Base-by-base conservation (phyloP, 2,113 vertebrate genomes). In the Mesitornis unicolor region DNA sequence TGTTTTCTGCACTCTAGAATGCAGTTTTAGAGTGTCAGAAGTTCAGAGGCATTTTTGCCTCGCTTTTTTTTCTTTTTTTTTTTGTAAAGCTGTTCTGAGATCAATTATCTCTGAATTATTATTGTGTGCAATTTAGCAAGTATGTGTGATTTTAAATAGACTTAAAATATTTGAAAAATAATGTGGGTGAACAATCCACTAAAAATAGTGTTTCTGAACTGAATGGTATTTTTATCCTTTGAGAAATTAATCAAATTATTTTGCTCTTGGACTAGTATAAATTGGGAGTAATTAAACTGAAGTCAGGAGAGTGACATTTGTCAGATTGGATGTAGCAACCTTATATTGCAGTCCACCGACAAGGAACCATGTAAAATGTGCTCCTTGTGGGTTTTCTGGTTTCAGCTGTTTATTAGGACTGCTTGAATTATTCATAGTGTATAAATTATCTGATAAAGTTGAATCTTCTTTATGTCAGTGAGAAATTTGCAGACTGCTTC, bases 401-500 rank as follows among this genome's bases (percentile, higher is more conserved):
- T 83, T 93, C 50, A 84, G 19, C 38, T 87, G 19, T 90, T 95
- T 90, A 77, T 92, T 86, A 81, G 50, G 40, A 47, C 40, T 64
- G 24, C 80, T 90, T 93, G 53, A 95, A 93, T 97, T 84, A 90
- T 88, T 89, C 36, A 75, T 60, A 22, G 14, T 31, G 19, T 84
- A 61, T 92, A 95, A 84, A 54, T 89, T 26, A 35, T 10, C 60
- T 42, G 56, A 84, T 89, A 84, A 77, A 94, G 29, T 33, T 68
- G 51, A 74, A 48, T 67, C 51, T 59, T 36, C 68, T 75, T 84
- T 67, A 60, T 65, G 3, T 68, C 1, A 0, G n/a, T 48, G 35
- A 90, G 83, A 47, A 64, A 56, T 48, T 70, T 75, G 4, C 38
- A 50, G 56, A 21, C 33, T 63, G 16, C 13, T 5, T 82, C 43